Conservation (phyloP, 2,888 invertebrate species). For the Lacanobia wlatinum region DNA sequence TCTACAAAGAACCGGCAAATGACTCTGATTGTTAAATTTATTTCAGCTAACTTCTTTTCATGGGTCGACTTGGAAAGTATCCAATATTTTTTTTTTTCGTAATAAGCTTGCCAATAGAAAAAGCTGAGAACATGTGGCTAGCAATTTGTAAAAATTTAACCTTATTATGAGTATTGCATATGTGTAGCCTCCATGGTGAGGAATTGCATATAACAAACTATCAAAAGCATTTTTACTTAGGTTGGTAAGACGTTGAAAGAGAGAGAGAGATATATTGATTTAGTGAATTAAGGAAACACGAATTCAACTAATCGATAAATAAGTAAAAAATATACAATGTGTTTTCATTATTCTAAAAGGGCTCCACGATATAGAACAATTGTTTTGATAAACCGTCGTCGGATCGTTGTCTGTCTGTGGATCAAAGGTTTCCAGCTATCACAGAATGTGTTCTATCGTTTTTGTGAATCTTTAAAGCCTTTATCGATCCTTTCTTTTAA, state of each 20-base stretch:
- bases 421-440: too few species aligned
- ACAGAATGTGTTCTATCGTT: neutral
- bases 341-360: too few species aligned
- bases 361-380: neutral
- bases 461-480: neutral
- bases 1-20: conserved; percentile 66
- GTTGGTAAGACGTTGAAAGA: too few species aligned
- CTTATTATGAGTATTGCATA: neutral
- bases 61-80: conserved; percentile 67
- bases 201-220: neutral
- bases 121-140: conserved; percentile 25
- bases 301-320: too few species aligned
- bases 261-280: too few species aligned
- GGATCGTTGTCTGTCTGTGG: neutral
- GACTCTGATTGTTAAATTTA: conserved; percentile 69
- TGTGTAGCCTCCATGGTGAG: neutral
- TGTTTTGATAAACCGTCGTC: neutral
- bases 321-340: too few species aligned
- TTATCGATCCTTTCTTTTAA: neutral
- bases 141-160: conserved; percentile 18
- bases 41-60: conserved; percentile 64
- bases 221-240: too few species aligned
- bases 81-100: conserved; percentile 69
- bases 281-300: too few species aligned
- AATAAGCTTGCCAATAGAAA: conserved; percentile 60